phyloP scores from a whole-genome alignment of 2,113 vertebrate genomes.

The Baryphthengus martii region DNA sequence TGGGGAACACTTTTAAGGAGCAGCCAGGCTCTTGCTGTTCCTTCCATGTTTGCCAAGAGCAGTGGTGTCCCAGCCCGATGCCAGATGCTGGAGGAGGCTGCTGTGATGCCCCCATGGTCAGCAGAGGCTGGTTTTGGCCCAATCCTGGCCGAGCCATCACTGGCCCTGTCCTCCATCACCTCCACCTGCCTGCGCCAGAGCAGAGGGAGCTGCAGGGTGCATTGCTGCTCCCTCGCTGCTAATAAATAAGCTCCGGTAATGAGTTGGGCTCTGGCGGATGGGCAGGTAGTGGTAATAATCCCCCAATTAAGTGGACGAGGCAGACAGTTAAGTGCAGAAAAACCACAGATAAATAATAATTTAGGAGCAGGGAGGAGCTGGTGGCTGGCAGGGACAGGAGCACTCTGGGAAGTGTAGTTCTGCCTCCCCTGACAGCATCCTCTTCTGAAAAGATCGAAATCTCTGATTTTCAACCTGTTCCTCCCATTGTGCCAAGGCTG shows the following conservation, averaged over 20 bases:
- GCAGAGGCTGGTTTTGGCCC: neutral
- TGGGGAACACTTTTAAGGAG: neutral
- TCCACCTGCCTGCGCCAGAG: neutral
- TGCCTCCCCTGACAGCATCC: neutral
- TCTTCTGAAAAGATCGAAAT: neutral
- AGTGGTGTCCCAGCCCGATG: neutral
- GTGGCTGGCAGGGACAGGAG: neutral
- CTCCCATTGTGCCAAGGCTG: rapidly evolving
- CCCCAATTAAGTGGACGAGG: constrained; percentile 56
- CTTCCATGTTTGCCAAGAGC: neutral
- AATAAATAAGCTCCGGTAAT: constrained; percentile 42
- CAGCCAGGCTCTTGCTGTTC: neutral
- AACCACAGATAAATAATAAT: constrained; percentile 61
- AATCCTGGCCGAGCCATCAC: neutral
- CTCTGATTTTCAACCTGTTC: neutral
- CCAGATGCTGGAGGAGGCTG: neutral
- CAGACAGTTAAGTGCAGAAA: constrained; percentile 55
- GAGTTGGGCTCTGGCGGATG: neutral
- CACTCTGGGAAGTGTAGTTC: constrained; percentile 67
- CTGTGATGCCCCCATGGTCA: rapidly evolving
- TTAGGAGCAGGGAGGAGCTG: constrained; percentile 52
- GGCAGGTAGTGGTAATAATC: constrained; percentile 44
- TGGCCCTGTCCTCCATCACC: neutral
- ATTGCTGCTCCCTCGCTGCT: neutral
- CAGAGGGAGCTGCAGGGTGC: neutral